Evolutionary conservation across 2,888 invertebrate species (phyloP).

Genomic region (Lycocerus yunnanus): DNA sequence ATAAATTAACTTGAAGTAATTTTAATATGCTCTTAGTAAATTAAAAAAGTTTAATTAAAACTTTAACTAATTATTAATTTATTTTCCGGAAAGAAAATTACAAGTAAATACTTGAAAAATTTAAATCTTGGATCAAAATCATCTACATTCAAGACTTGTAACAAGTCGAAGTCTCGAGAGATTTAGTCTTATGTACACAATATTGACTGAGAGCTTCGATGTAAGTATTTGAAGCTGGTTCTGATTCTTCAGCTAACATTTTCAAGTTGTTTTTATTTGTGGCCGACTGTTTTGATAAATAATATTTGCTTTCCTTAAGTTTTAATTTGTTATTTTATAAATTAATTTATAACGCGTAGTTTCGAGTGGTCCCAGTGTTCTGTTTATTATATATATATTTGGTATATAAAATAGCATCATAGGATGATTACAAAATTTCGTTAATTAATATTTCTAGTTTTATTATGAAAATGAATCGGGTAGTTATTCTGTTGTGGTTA

Average conservation of each 20-base stretch:
- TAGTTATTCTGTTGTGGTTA: too few relatives aligned
- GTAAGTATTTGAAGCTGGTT: neutral
- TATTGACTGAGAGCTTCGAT: neutral
- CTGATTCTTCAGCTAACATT: neutral
- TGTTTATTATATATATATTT: neutral
- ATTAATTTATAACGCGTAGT: neutral
- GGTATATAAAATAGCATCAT: too few relatives aligned
- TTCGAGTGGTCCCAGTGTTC: neutral
- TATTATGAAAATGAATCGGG: too few relatives aligned
- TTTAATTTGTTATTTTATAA: neutral
- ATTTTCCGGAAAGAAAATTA: neutral
- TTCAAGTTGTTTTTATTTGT: constrained; percentile 2
- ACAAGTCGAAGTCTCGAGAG: constrained; percentile 1
- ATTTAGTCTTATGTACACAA: neutral
- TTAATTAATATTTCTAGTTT: too few relatives aligned
- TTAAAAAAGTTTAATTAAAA: neutral
- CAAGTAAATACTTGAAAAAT: constrained; percentile 1
- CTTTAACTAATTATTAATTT: neutral
- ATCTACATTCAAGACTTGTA: constrained; percentile 3
- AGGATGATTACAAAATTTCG: too few relatives aligned
- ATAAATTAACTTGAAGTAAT: neutral
- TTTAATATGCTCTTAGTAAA: neutral
- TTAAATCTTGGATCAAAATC: neutral
- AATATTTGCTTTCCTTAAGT: neutral
- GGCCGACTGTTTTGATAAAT: neutral